Evolutionary conservation across 2,113 vertebrate genomes (phyloP).

Genomic region (Anguilla rostrata): DNA sequence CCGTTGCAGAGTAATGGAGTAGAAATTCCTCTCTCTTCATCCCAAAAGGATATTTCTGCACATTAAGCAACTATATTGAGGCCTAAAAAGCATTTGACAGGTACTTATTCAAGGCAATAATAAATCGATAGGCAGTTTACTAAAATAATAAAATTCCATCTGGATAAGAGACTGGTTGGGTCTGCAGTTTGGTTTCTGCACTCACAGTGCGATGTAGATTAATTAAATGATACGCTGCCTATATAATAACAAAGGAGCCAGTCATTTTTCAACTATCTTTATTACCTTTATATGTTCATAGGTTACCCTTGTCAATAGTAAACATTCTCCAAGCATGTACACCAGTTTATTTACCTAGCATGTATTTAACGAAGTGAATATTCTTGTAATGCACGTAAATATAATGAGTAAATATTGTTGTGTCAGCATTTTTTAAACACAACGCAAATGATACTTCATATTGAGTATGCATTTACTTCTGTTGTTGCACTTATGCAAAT

Average conservation of each 20-base stretch:
- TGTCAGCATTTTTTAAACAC: neutral
- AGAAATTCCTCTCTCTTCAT: constrained; percentile 56
- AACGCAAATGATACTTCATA: neutral
- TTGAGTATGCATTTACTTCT: neutral
- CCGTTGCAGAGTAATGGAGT: constrained; percentile 57
- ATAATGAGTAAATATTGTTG: neutral
- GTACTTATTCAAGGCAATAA: constrained; percentile 57
- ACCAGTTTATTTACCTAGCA: neutral
- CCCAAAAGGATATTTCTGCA: constrained; percentile 54
- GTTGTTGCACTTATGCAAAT: neutral
- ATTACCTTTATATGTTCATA: constrained; percentile 7
- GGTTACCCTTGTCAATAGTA: no score
- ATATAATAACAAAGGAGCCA: constrained; percentile 31
- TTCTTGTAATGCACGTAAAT: neutral
- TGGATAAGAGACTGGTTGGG: constrained; percentile 27
- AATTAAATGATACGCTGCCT: constrained; percentile 24
- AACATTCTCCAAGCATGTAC: no score
- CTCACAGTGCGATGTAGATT: constrained; percentile 5
- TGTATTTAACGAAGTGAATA: neutral
- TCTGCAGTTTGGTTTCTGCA: constrained; percentile 28
- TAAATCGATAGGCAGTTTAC: constrained; percentile 32
- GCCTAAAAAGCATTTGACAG: constrained; percentile 59
- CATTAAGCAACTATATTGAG: constrained; percentile 58
- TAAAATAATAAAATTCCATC: constrained; percentile 20
- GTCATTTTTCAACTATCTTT: constrained; percentile 41